Base-by-base conservation (phyloP, 2,797 vertebrate genomes). In the Muscicapa comitata region DNA sequence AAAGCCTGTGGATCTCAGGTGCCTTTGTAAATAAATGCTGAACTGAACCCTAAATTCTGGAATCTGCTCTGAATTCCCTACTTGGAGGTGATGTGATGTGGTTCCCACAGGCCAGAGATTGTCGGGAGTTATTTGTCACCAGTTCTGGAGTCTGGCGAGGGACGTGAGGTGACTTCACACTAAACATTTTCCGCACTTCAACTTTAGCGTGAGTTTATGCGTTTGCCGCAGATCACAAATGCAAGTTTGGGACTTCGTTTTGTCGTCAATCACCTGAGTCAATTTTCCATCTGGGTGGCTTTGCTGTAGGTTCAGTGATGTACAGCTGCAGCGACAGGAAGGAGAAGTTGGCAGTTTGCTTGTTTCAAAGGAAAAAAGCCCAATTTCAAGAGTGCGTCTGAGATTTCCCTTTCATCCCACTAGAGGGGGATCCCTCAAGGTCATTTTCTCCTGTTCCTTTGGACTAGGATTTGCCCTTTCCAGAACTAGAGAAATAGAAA, bases 391-490 rank as follows among this genome's bases (percentile, higher is more conserved):
- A 61, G 55, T 35, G 53, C 19, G 13, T 29, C 2, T 0, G 42
- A 88, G 90, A 68, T 77, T 94, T 85, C 86, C 45, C 53, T 88
- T 78, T 88, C 50, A 45, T 92, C 90, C 73, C 73, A 26, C 86
- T 77, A 74, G 85, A 95, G 83, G 73, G 90, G 81, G 80, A 90
- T 93, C 83, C 93, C 80, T 95, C 93, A 82, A 88, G 95, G 80
- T 93, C 28, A 1, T 73, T 54, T 50, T 37, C 54, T 63, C 16
- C 10, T 2, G 5, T 62, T 76, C 35, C 13, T 33, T 19, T 55
- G 29, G 43, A 28, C 53, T 43, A 23, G 28, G 58, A 57, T 73
- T 88, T 79, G 20, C 53, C 42, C 53, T 81, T 87, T 55, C 50
- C 40, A 29, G 31, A 48, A 6, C 11, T 21, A 65, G 31, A 57